phyloP scores from a whole-genome alignment of 2,113 vertebrate genomes.

The Oncorhynchus mykiss region DNA sequence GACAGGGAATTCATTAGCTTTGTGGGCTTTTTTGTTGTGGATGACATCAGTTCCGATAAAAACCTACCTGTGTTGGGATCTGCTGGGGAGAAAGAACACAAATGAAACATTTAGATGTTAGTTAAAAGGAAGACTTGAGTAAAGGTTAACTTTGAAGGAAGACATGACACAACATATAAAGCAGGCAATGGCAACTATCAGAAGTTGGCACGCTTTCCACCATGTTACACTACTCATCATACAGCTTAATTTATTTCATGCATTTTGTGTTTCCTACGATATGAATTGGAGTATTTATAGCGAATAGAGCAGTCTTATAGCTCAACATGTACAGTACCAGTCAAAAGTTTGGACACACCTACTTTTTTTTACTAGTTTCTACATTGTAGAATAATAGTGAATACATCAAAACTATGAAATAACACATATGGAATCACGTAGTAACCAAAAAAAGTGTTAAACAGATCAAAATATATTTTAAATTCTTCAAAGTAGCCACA shows the following conservation, averaged over 20 bases:
- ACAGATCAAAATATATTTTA: too few relatives aligned
- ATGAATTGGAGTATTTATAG: neutral
- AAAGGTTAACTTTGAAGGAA: neutral
- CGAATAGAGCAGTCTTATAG: neutral
- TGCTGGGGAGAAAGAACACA: slow-evolving; percentile 44
- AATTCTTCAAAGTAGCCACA: too few relatives aligned
- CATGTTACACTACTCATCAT: too few relatives aligned
- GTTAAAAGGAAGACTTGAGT: neutral
- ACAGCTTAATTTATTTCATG: slow-evolving; percentile 10
- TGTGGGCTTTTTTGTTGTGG: slow-evolving; percentile 39
- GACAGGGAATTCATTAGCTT: slow-evolving; percentile 25
- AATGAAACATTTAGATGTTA: slow-evolving; percentile 30
- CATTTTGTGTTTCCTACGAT: neutral
- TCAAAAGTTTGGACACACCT: too few relatives aligned
- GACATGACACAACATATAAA: neutral
- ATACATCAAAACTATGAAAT: too few relatives aligned
- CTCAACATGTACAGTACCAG: too few relatives aligned
- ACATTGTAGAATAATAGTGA: too few relatives aligned
- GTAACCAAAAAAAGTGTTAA: too few relatives aligned
- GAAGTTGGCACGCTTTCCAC: neutral
- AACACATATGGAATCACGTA: too few relatives aligned
- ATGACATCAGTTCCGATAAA: slow-evolving; percentile 1
- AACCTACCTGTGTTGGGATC: slow-evolving; percentile 60
- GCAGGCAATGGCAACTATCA: neutral
- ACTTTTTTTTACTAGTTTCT: too few relatives aligned